Conservation (phyloP, 2,888 invertebrate genomes). For the Sphaerophoria rueppellii region DNA sequence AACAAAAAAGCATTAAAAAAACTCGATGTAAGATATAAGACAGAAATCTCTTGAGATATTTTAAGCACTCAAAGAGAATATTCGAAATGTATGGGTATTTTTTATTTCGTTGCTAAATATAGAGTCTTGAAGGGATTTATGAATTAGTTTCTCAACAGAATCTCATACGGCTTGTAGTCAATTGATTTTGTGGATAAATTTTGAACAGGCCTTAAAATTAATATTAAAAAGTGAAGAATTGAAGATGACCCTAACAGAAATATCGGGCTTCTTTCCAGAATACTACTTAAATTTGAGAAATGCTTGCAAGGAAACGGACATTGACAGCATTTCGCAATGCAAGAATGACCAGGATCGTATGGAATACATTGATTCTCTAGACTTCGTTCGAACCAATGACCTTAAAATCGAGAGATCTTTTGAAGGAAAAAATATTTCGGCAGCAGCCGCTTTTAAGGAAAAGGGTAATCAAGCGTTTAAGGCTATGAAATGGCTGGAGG, state of each 20-base stretch:
- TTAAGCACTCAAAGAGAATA: slow-evolving; percentile 51
- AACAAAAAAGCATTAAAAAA: not conserved
- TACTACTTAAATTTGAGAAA: slow-evolving; percentile 85
- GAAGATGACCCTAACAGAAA: slow-evolving; percentile 77
- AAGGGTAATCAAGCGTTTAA: slow-evolving; percentile 89
- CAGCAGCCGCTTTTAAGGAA: slow-evolving; percentile 86
- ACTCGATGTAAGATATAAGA: not conserved
- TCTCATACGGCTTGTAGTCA: slow-evolving; percentile 11
- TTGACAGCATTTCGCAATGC: slow-evolving; percentile 86
- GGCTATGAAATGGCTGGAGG: slow-evolving; percentile 86
- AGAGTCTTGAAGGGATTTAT: slow-evolving; percentile 26
- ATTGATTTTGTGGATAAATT: not conserved
- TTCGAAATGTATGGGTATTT: slow-evolving; percentile 2
- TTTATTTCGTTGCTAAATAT: slow-evolving; percentile 49
- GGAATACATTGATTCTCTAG: slow-evolving; percentile 84
- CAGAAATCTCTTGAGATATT: slow-evolving; percentile 56
- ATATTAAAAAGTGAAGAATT: slow-evolving; percentile 21
- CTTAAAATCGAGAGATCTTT: slow-evolving; percentile 83
- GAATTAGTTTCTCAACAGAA: slow-evolving; percentile 40
- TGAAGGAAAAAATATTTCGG: slow-evolving; percentile 83
- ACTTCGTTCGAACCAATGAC: slow-evolving; percentile 82
- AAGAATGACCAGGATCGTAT: slow-evolving; percentile 87
- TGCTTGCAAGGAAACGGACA: slow-evolving; percentile 82
- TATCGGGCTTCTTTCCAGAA: slow-evolving; percentile 85
- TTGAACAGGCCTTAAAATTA: slow-evolving; percentile 18